Conservation (phyloP, 2,113 vertebrate genomes). For the Pithys albifrons region DNA sequence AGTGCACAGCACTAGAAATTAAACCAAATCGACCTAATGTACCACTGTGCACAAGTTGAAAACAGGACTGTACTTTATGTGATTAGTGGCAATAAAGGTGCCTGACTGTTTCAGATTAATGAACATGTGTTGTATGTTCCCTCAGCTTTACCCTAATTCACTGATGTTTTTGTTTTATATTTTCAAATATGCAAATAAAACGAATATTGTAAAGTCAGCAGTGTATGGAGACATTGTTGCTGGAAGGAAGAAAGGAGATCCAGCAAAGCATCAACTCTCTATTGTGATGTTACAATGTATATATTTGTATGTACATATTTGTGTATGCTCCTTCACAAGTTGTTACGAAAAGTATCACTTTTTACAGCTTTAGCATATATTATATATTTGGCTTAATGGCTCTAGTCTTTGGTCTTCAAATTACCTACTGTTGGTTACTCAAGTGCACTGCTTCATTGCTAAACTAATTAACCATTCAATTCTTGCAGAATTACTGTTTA, state of each 20-base stretch:
- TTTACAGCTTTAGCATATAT: background rate
- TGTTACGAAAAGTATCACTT: background rate
- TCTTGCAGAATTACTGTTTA: background rate
- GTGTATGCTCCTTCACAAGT: background rate
- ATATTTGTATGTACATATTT: background rate
- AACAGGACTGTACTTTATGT: background rate
- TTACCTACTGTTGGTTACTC: background rate
- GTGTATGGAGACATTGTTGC: background rate
- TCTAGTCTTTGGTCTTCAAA: background rate
- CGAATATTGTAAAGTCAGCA: background rate
- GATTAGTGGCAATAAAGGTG: background rate
- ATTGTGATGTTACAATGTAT: background rate
- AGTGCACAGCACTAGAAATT: background rate
- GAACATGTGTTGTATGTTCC: background rate
- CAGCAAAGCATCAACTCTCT: background rate
- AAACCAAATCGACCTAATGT: background rate
- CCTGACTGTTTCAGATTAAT: background rate
- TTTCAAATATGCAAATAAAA: constrained; percentile 42
- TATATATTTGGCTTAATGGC: background rate
- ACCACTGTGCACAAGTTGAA: background rate
- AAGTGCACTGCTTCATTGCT: background rate
- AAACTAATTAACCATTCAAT: background rate
- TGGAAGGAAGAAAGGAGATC: too few species aligned
- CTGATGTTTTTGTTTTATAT: background rate
- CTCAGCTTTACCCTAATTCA: background rate